A percentile compares a stretch with the other conserved stretches of the same genome.
Conservation (phyloP, 2,797 vertebrate genomes). For the Enteromius mattozi region DNA sequence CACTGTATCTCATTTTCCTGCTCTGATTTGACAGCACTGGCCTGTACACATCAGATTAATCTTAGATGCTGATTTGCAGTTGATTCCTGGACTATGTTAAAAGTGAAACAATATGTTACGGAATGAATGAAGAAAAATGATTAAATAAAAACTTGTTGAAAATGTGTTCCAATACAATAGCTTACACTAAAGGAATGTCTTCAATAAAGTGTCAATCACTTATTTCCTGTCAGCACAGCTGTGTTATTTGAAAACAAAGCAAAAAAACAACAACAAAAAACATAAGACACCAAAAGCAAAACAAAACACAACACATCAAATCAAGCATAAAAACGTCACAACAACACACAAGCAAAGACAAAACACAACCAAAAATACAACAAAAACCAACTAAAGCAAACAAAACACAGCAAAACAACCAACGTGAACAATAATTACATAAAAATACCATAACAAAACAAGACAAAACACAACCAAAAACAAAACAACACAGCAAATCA, state of each 20-base stretch:
- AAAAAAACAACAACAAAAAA: not conserved
- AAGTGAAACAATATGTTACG: not conserved
- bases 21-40: not conserved
- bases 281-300: not conserved
- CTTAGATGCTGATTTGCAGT: not conserved
- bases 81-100: not conserved
- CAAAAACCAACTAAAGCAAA: not conserved
- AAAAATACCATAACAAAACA: not conserved
- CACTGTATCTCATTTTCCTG: constrained; percentile 2
- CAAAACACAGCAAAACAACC: not conserved
- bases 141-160: not conserved
- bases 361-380: not conserved
- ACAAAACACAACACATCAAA: not conserved
- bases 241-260: too few species aligned
- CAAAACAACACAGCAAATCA: not conserved
- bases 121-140: not conserved
- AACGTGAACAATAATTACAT: not conserved
- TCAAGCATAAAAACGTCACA: not conserved
- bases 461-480: not conserved
- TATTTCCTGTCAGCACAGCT: too few species aligned
- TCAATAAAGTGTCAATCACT: too few species aligned
- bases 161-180: not conserved
- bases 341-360: not conserved
- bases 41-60: constrained; percentile 2
- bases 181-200: not conserved